A percentile compares a stretch with the other conserved stretches of the same genome.
These are phyloP conservation scores for Neolamprologus modestus DNA, from an alignment of 2,113 vertebrate genomes.

Conservation along the genomic window DNA sequence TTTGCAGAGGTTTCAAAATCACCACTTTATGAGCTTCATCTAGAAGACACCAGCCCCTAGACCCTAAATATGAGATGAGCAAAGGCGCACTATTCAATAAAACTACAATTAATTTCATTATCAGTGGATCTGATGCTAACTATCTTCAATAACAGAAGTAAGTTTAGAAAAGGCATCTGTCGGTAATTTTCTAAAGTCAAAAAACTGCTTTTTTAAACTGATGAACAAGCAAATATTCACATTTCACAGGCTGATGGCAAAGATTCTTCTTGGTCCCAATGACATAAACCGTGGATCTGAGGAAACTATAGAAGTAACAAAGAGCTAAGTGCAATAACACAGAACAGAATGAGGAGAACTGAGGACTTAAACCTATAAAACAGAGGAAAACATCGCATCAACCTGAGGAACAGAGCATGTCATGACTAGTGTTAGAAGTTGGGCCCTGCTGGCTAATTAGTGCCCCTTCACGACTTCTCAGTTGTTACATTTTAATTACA, in stretches of 20 bases:
- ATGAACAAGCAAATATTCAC: neutral
- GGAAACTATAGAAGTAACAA: neutral
- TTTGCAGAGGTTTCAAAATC: neutral
- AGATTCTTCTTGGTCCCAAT: neutral
- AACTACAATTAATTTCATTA: neutral
- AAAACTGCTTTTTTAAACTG: neutral
- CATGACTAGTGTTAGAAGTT: slow-evolving; percentile 56
- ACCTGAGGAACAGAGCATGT: neutral
- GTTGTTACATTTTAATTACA: slow-evolving; percentile 58
- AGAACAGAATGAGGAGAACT: neutral
- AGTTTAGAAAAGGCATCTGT: neutral
- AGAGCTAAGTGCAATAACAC: neutral
- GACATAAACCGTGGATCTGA: neutral
- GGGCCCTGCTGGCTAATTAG: slow-evolving; percentile 67
- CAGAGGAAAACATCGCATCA: neutral
- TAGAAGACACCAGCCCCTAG: neutral
- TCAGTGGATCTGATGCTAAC: neutral
- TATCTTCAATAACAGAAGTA: neutral
- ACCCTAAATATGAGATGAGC: neutral
- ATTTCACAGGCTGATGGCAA: neutral
- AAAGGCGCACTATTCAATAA: neutral
- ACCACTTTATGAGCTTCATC: neutral
- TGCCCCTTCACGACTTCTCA: slow-evolving; percentile 49
- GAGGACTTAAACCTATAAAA: neutral
- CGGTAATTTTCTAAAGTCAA: neutral